Percentiles rank a stretch among this genome's conserved stretches.
phyloP scores from a whole-genome alignment of 2,888 invertebrate species.

The Synergus itoensis region DNA sequence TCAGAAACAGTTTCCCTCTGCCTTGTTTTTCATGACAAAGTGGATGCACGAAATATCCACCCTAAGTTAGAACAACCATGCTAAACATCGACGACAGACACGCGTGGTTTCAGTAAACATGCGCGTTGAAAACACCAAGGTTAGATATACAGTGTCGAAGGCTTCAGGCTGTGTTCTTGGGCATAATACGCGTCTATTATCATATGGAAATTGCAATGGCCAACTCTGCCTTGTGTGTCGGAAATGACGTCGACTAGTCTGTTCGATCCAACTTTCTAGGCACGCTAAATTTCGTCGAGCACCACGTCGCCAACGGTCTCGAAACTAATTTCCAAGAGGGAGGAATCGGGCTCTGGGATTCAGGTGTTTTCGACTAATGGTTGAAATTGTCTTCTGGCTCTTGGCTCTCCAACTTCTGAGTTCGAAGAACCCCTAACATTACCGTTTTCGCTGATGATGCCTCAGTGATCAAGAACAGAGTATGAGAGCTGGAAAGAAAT shows the following conservation, averaged over 20 bases:
- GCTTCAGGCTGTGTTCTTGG: background rate
- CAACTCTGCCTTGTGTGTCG: constrained; percentile 10
- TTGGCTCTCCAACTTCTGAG: background rate
- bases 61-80: constrained; percentile 1
- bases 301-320: constrained; percentile 3
- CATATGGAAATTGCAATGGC: constrained; percentile 32
- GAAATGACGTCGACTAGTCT: background rate
- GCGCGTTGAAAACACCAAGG: constrained; percentile 5
- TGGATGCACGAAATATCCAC: background rate
- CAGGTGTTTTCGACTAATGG: constrained; percentile 17
- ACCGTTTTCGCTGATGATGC: constrained; percentile 1
- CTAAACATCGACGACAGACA: constrained; percentile 3
- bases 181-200: constrained; percentile 8
- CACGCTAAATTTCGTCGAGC: constrained; percentile 33
- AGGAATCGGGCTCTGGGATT: constrained; percentile 4
- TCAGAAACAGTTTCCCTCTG: background rate
- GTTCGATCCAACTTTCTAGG: constrained; percentile 45
- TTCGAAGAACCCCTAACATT: background rate
- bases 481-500: background rate
- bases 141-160: background rate
- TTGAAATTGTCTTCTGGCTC: background rate
- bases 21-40: background rate
- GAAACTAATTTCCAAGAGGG: constrained; percentile 48
- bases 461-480: background rate
- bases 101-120: constrained; percentile 12